Conservation (phyloP, 2,888 invertebrate species). For the Lasioglossum lativentre region DNA sequence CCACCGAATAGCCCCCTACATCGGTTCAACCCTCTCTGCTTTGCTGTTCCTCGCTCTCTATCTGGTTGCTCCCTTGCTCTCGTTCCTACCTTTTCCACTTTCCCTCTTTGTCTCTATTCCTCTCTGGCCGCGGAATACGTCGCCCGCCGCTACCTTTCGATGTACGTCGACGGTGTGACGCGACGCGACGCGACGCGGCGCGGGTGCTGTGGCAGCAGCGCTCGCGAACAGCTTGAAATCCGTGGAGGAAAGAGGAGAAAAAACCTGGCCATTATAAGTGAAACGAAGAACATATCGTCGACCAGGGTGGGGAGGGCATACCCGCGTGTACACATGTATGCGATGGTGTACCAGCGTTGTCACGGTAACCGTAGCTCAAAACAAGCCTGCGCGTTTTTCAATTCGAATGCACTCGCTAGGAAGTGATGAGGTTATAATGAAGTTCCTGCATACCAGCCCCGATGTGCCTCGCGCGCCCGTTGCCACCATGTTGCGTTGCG, state of each 20-base stretch:
- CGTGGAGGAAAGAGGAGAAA: conserved; percentile 51
- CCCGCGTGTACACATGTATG: conserved; percentile 15
- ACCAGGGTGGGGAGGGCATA: conserved; percentile 18
- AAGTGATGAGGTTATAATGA: conserved; percentile 76
- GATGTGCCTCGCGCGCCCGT: conserved; percentile 39
- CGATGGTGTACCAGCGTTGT: conserved; percentile 67
- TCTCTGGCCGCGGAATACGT: conserved; percentile 40
- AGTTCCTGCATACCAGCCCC: conserved; percentile 61
- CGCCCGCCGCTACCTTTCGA: conserved; percentile 63
- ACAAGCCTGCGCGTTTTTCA: conserved; percentile 77
- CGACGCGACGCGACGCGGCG: background rate
- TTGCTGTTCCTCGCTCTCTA: conserved; percentile 17
- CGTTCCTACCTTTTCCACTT: conserved; percentile 14
- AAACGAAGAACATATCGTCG: conserved; percentile 46
- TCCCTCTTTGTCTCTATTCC: conserved; percentile 44
- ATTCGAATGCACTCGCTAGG: conserved; percentile 74
- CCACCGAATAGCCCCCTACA: conserved; percentile 66
- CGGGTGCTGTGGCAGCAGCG: background rate
- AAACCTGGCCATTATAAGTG: conserved; percentile 24
- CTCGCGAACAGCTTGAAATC: conserved; percentile 45
- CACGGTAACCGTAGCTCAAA: conserved; percentile 76
- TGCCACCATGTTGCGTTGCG: conserved; percentile 64
- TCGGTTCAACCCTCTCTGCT: conserved; percentile 61
- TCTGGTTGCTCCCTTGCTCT: background rate
- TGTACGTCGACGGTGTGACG: conserved; percentile 57